phyloP scores from a whole-genome alignment of 2,797 vertebrate genomes.

The Gallinago nigripennis region DNA sequence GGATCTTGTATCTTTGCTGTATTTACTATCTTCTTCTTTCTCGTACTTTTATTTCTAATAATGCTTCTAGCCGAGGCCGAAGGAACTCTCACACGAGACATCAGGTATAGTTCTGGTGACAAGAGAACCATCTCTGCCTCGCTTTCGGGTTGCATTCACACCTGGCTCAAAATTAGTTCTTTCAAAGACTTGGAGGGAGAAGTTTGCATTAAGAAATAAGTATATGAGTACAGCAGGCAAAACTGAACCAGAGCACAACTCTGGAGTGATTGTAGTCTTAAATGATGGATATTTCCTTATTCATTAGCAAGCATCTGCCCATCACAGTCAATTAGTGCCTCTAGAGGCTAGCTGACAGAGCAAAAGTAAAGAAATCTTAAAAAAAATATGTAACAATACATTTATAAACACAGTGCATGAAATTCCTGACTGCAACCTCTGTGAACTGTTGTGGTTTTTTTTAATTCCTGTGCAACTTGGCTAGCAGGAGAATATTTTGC shows the following conservation, averaged over 20 bases:
- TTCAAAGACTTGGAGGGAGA: slow-evolving; percentile 50
- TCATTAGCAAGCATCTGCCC: not conserved
- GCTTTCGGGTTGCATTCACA: slow-evolving; percentile 1
- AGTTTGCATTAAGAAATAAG: slow-evolving; percentile 75
- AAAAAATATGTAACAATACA: not conserved
- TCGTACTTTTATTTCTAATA: slow-evolving; percentile 78
- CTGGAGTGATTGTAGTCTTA: not conserved
- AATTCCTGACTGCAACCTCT: not conserved
- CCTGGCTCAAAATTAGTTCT: slow-evolving; percentile 46
- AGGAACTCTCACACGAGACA: slow-evolving; percentile 97
- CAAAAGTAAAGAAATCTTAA: not conserved
- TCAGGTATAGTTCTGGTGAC: slow-evolving; percentile 88
- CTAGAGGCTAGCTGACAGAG: not conserved
- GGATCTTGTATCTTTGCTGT: slow-evolving; percentile 76
- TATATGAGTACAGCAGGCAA: not conserved
- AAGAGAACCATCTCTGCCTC: not conserved
- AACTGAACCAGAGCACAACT: not conserved
- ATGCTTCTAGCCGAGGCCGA: slow-evolving; percentile 94
- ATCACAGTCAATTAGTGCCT: not conserved
- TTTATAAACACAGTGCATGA: not conserved
- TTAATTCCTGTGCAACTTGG: not conserved
- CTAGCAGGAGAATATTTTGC: not conserved
- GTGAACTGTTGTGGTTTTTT: not conserved
- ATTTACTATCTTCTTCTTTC: slow-evolving; percentile 80
- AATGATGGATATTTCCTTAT: not conserved